A percentile compares a stretch with the other conserved stretches of the same genome.
These are phyloP conservation scores for Cryptocephalus primarius DNA, from an alignment of 2,888 invertebrate genomes.

Conservation along the genomic window DNA sequence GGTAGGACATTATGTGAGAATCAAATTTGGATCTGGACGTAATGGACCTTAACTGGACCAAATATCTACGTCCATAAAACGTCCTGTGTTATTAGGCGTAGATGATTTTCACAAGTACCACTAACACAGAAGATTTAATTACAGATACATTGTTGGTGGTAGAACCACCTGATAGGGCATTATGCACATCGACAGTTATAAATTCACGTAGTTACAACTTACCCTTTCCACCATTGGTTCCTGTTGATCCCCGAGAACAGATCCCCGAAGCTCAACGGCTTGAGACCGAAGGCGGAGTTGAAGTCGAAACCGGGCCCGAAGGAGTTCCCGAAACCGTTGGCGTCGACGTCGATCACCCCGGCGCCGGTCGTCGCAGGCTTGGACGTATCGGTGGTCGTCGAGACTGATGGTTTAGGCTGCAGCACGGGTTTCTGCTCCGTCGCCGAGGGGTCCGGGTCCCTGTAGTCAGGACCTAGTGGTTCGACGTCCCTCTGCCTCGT, in stretches of 20 bases:
- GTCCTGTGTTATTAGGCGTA: too few relatives aligned
- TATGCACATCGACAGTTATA: too few relatives aligned
- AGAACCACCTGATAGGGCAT: too few relatives aligned
- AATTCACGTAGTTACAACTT: background rate
- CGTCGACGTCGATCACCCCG: constrained; percentile 26
- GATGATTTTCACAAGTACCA: too few relatives aligned
- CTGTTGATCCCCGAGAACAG: constrained; percentile 8
- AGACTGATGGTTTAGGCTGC: constrained; percentile 15
- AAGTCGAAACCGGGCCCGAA: constrained; percentile 9
- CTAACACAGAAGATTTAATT: too few relatives aligned
- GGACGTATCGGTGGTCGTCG: background rate
- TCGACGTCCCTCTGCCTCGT: constrained; percentile 21
- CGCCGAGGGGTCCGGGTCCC: constrained; percentile 21
- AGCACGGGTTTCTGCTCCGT: constrained; percentile 21
- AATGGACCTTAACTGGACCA: too few relatives aligned
- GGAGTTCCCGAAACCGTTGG: constrained; percentile 12
- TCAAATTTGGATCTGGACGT: too few relatives aligned
- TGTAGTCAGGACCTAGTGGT: constrained; percentile 28
- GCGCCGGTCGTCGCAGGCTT: constrained; percentile 6
- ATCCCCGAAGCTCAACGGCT: constrained; percentile 10
- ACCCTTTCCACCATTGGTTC: constrained; percentile 15
- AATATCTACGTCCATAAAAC: too few relatives aligned
- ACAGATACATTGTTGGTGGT: too few relatives aligned
- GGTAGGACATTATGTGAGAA: too few relatives aligned
- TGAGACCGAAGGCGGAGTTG: constrained; percentile 9